Evolutionary conservation across 1,140 invertebrate species (phyloP).

Genomic region (Trichonephila clavipes): DNA sequence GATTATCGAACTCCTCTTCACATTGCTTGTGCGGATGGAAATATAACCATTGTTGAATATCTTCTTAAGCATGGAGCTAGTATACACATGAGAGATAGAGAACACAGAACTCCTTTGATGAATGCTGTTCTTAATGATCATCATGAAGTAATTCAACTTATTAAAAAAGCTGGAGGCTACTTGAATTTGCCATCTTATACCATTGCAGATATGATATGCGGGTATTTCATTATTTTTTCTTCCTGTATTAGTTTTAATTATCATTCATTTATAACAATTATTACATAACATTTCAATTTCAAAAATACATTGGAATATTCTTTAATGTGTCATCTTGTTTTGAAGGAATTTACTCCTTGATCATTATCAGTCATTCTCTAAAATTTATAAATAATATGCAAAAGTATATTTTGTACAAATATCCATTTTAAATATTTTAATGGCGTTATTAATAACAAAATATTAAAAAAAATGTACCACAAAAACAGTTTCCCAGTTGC

Average conservation of each 20-base stretch:
- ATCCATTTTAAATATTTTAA: too few relatives aligned
- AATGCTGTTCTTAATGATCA: slow-evolving; percentile 79
- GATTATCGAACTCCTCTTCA: slow-evolving; percentile 91
- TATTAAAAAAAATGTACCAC: too few relatives aligned
- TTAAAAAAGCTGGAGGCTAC: slow-evolving; percentile 84
- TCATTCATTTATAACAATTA: neutral
- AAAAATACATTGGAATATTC: too few relatives aligned
- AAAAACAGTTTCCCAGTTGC: too few relatives aligned
- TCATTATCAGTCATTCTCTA: too few relatives aligned
- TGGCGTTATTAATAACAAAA: too few relatives aligned
- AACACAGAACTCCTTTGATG: slow-evolving; percentile 79
- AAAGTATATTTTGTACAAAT: too few relatives aligned
- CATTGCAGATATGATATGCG: slow-evolving; percentile 83
- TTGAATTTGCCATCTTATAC: slow-evolving; percentile 85
- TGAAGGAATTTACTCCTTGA: too few relatives aligned
- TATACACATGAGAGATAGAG: slow-evolving; percentile 89
- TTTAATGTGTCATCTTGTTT: too few relatives aligned
- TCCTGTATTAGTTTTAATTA: neutral
- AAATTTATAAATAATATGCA: too few relatives aligned
- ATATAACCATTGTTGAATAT: slow-evolving; percentile 86
- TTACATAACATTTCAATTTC: too few relatives aligned
- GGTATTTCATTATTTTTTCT: slow-evolving; percentile 79
- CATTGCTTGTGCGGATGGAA: slow-evolving; percentile 88
- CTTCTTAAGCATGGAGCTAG: slow-evolving; percentile 90
- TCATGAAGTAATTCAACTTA: slow-evolving; percentile 79